Evolutionary conservation across 2,888 invertebrate genomes (phyloP), one percentile per base, ranked within the genome.

Genomic region (Euphydryas editha): DNA sequence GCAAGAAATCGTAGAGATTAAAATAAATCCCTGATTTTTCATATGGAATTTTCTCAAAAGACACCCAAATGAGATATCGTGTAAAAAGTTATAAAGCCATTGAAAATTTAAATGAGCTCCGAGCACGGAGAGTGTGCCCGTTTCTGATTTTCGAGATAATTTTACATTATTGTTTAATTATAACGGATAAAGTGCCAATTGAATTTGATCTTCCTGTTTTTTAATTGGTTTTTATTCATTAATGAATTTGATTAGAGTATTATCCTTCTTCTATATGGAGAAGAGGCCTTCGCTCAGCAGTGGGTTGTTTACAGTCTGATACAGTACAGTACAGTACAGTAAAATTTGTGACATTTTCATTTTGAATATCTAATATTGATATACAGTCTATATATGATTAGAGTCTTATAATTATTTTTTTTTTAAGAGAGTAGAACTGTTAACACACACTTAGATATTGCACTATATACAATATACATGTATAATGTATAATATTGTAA

Each of bases 101-200:
- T 72, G 69, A 73, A 71, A 75, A 73, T 77, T 76, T 75, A 74
- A 75, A 78, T 75, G 69, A 51, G 15, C 21, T 49, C 13, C 21
- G 24, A 13, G 49, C 15, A 51, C 49, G 49, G n/a, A n/a, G 49
- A 51, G 24, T 24, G 57, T 24, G 57, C 42, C 57, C 54, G 55
- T 61, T 30, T 58, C 36, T 36, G 47, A 62, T 65, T 67, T 61
- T 59, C 54, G 56, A 64, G 62, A 44, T 59, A 65, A 67, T 64
- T 59, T 59, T 62, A 62, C 57, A 59, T 69, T 62, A 58, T 65
- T 24, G 6, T 21, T 51, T 51, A 7, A 51, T 51, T 51, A 24
- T 24, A 15, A 24, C 24, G 24, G 13, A 51, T 24, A 21, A 49
- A 5, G 24, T 49, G 6, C 10, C 8, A n/a, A 51, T 51, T 24